phyloP scores from a whole-genome alignment of 2,888 invertebrate genomes.

The Cerceris rybyensis region DNA sequence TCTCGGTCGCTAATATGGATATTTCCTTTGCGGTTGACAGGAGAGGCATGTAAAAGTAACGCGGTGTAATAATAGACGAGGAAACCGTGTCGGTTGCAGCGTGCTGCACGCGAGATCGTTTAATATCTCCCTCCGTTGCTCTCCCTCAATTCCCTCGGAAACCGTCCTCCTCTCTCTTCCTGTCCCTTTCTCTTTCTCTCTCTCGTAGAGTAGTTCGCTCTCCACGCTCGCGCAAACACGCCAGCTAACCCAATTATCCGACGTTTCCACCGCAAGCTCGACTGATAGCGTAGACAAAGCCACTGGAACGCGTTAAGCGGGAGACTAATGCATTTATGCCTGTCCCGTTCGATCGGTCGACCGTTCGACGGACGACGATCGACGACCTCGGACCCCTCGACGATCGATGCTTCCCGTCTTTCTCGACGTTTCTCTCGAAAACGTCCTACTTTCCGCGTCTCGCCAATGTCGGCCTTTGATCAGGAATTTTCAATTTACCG shows the following conservation, averaged over 20 bases:
- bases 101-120: neutral
- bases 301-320: slow-evolving; percentile 52
- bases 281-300: slow-evolving; percentile 43
- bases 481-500: neutral
- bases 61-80: slow-evolving; percentile 6
- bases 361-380: neutral
- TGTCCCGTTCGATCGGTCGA: slow-evolving; percentile 18
- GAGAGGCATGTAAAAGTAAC: neutral
- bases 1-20: neutral
- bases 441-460: neutral
- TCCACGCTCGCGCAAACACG: slow-evolving; percentile 8
- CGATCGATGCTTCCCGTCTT: neutral
- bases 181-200: too few relatives aligned
- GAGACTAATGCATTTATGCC: slow-evolving; percentile 47
- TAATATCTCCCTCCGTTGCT: slow-evolving; percentile 8
- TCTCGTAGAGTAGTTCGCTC: neutral
- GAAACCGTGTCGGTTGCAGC: neutral
- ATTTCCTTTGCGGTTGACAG: neutral
- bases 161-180: neutral
- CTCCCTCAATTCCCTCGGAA: neutral
- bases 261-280: slow-evolving; percentile 50
- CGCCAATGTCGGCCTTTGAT: neutral
- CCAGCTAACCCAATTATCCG: slow-evolving; percentile 51
- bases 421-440: neutral
- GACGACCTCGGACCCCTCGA: neutral